Conservation (phyloP, 1,140 invertebrate genomes). For the Bombus consobrinus region DNA sequence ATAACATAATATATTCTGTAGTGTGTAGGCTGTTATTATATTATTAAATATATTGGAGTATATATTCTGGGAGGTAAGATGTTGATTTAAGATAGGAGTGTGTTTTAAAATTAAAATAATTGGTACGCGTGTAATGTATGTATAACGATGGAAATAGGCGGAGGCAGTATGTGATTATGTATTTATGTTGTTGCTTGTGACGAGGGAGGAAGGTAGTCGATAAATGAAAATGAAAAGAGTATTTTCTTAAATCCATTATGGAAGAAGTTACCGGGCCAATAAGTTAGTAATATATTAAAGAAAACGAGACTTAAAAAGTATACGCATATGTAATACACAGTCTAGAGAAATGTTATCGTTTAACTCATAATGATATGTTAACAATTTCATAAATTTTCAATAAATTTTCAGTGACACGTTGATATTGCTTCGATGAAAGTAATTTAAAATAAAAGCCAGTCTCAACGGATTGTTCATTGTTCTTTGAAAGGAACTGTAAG, state of each 20-base stretch:
- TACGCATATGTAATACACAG: neutral
- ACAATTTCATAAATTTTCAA: neutral
- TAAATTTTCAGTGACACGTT: neutral
- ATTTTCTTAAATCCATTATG: neutral
- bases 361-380: neutral
- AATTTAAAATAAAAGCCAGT: neutral
- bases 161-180: neutral
- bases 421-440: neutral
- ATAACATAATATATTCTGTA: neutral
- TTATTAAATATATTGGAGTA: neutral
- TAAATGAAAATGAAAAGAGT: neutral
- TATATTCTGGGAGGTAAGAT: neutral
- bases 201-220: neutral
- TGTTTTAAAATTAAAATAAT: neutral
- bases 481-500: neutral
- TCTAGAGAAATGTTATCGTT: neutral
- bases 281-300: neutral
- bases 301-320: neutral
- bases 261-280: neutral
- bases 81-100: neutral
- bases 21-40: neutral
- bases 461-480: neutral
- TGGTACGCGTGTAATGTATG: neutral
- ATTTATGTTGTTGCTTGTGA: neutral
- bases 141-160: neutral